Conservation (phyloP, 2,113 vertebrate genomes). For the Pelobates fuscus region DNA sequence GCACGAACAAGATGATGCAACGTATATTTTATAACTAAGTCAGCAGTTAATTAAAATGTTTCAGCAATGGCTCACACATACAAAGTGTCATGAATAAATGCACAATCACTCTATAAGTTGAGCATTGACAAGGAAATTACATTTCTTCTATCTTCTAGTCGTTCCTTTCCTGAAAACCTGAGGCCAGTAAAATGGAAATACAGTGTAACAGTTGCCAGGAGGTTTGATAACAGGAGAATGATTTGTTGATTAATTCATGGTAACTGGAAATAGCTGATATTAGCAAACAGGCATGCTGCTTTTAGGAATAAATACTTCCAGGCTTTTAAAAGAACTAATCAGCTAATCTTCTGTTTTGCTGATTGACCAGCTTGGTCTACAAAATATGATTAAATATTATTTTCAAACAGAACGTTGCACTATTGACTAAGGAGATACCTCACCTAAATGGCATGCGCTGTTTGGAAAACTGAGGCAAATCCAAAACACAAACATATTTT, state of each 20-base stretch:
- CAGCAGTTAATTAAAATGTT: slow-evolving; percentile 5
- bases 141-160: not conserved
- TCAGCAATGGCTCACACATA: not conserved
- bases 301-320: not conserved
- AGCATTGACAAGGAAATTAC: slow-evolving; percentile 1
- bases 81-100: not conserved
- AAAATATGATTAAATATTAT: not conserved
- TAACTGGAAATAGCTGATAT: slow-evolving; percentile 11
- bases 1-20: not conserved
- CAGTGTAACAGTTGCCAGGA: not conserved
- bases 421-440: not conserved
- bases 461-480: no score
- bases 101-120: not conserved
- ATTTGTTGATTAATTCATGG: slow-evolving; percentile 13
- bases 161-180: not conserved
- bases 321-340: not conserved
- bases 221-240: slow-evolving; percentile 14
- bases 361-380: not conserved
- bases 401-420: not conserved
- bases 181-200: not conserved
- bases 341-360: not conserved
- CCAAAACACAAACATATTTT: no score
- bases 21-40: not conserved
- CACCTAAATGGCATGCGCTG: not conserved
- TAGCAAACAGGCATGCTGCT: not conserved